phyloP scores from a whole-genome alignment of 2,888 invertebrate species.

The Tromatobia lineatoria region DNA sequence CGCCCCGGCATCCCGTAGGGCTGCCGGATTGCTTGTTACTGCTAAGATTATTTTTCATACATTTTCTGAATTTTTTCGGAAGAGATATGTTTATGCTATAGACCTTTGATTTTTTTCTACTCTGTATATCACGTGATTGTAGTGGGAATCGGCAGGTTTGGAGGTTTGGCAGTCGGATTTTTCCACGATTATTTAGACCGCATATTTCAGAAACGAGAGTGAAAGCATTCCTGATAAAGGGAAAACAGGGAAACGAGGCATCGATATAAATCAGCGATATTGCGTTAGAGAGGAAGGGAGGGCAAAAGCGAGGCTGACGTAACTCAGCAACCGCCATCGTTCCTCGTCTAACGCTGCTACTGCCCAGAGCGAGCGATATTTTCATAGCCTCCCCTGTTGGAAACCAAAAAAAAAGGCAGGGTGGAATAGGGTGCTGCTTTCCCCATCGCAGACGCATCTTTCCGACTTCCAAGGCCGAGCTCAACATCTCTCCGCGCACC shows the following conservation, averaged over 20 bases:
- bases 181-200: neutral
- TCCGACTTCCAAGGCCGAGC: constrained; percentile 7
- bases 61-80: neutral
- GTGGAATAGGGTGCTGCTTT: constrained; percentile 9
- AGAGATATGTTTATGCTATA: too few species aligned
- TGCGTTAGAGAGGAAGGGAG: constrained; percentile 11
- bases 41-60: too few species aligned
- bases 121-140: neutral
- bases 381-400: constrained; percentile 11
- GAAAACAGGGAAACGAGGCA: neutral
- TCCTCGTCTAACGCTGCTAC: neutral
- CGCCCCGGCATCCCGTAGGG: too few species aligned
- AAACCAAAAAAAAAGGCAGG: constrained; percentile 13
- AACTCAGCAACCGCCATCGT: constrained; percentile 18
- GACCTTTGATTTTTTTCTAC: too few species aligned
- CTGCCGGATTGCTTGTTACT: too few species aligned
- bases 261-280: constrained; percentile 48
- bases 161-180: neutral
- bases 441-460: neutral
- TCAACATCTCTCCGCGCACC: constrained; percentile 39
- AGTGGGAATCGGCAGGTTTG: too few species aligned
- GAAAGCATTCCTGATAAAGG: neutral
- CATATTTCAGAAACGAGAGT: neutral
- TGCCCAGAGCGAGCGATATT: constrained; percentile 13
- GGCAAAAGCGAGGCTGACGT: constrained; percentile 17